phyloP scores from a whole-genome alignment of 1,140 invertebrate species.

The Drusus annulatus region DNA sequence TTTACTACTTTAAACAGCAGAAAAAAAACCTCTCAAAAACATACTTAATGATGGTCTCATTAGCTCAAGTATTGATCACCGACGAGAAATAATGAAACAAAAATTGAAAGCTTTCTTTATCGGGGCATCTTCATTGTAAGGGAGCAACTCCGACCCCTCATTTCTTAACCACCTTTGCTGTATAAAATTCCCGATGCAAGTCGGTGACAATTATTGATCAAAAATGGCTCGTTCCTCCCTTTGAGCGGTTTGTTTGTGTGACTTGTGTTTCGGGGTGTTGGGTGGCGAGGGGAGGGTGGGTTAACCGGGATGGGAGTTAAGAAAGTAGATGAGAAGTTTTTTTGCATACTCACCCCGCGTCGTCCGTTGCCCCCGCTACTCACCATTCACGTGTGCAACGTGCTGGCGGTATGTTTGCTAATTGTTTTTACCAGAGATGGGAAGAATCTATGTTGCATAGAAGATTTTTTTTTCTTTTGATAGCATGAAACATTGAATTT shows the following conservation, averaged over 20 bases:
- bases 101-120: conserved; percentile 12
- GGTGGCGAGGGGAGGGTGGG: background rate
- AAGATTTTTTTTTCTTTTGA: too few relatives aligned
- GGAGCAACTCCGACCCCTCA: background rate
- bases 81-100: conserved; percentile 1
- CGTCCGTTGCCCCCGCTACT: background rate
- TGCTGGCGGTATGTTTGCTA: too few relatives aligned
- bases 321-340: conserved; percentile 35
- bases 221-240: conserved; percentile 42
- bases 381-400: background rate
- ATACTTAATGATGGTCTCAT: background rate
- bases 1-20: background rate
- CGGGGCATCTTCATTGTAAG: background rate
- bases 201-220: conserved; percentile 49
- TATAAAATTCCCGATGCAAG: conserved; percentile 21
- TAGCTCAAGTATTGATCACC: background rate
- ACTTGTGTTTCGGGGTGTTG: conserved; percentile 31
- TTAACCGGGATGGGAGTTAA: conserved; percentile 30
- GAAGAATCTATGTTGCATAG: too few relatives aligned
- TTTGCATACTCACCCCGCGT: conserved; percentile 19
- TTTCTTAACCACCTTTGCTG: conserved; percentile 18
- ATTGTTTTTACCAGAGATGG: too few relatives aligned
- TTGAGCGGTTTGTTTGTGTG: conserved; percentile 45
- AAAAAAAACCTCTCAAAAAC: background rate
- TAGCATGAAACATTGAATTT: too few relatives aligned